phyloP scores from a whole-genome alignment of 2,113 vertebrate species.

The Danionella cerebrum region DNA sequence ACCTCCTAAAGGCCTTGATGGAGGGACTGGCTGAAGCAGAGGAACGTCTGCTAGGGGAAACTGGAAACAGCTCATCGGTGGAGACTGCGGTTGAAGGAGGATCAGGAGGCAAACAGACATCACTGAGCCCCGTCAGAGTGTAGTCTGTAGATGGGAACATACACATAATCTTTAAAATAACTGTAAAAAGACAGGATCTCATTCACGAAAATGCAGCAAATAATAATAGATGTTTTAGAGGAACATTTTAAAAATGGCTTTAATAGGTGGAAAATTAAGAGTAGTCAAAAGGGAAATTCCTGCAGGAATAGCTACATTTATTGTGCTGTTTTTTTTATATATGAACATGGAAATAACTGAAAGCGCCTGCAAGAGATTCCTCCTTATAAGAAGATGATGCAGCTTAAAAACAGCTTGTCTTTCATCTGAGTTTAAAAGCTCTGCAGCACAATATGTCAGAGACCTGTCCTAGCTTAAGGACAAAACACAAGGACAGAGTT shows the following conservation, averaged over 20 bases:
- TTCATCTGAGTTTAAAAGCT: background rate
- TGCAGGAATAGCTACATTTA: background rate
- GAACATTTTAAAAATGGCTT: background rate
- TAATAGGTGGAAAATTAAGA: background rate
- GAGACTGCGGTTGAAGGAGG: background rate
- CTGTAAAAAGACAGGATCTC: background rate
- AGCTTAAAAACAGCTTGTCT: background rate
- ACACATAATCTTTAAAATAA: background rate
- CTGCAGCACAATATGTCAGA: background rate
- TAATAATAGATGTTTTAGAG: too few species aligned
- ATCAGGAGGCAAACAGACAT: background rate
- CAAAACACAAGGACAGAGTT: background rate
- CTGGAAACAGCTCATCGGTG: background rate
- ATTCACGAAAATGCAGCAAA: background rate
- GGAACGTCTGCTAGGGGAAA: constrained; percentile 54
- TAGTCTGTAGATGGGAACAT: constrained; percentile 67
- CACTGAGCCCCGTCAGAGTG: constrained; percentile 43
- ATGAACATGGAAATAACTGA: constrained; percentile 1
- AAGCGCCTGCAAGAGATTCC: background rate
- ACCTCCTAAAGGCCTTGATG: constrained; percentile 70
- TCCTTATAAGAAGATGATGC: constrained; percentile 17
- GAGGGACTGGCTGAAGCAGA: constrained; percentile 57
- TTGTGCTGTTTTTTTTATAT: background rate
- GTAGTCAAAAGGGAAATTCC: background rate
- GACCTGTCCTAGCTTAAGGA: background rate